Base-by-base conservation (phyloP, 2,797 vertebrate species). In the Momotus momota region DNA sequence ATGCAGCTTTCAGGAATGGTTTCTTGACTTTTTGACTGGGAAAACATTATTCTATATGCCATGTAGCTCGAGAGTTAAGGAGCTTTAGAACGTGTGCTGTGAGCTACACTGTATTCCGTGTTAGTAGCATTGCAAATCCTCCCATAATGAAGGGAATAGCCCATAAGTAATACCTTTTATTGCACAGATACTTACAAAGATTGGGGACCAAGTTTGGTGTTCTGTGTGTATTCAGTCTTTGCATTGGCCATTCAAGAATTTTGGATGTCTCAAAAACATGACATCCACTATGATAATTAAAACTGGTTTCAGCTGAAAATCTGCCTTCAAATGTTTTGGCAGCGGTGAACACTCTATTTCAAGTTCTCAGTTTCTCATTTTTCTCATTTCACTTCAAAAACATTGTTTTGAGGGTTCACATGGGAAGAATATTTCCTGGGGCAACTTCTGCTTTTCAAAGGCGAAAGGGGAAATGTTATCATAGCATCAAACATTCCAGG, bases 391-490 rank as follows among this genome's bases (percentile, higher is more conserved):
- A 64, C 17, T 90, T 79, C 6, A 61, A 35, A 81, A 79, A 54
- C 62, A 26, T 6, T 22, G 5, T 8, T 91, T 55, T 46, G 38
- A 51, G 46, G 5, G 2, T 26, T 80, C 46, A 80, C 75, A 62
- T 19, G 9, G 49, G 82, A 92, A 66, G 46, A 82, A 41, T 51
- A 3, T 46, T 81, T 93, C 8, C 15, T 35, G 51, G 22, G 90
- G 16, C 12, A 82, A 22, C 14, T 85, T 72, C 31, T 86, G 26
- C 13, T 73, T 92, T 83, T 20, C 35, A 40, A 86, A 90, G 35
- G 12, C 0, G 0, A 88, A 91, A 18, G 6, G 26, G 18, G 10
- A 70, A 86, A 4, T 22, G 7, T 2, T 66, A 60, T 10, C 20
- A 38, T 12, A 43, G n/a, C 72, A 85, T 45, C 0, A 0, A 89